phyloP scores from a whole-genome alignment of 2,888 invertebrate species.

The Podabrus alpinus region DNA sequence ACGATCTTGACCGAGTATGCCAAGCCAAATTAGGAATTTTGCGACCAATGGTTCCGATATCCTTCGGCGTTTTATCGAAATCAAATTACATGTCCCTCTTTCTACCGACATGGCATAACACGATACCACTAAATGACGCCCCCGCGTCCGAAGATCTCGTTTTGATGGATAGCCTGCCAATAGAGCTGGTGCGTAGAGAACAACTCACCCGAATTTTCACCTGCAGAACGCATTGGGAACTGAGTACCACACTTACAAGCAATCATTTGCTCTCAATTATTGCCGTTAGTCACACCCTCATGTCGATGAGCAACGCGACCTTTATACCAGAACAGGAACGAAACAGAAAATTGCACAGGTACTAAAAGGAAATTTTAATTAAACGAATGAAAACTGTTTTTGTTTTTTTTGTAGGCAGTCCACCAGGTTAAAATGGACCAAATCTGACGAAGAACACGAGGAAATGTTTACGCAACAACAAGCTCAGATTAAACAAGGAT shows the following conservation, averaged over 20 bases:
- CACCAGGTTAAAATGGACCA: conserved; percentile 69
- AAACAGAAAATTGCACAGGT: conserved; percentile 76
- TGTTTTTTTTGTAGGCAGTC: conserved; percentile 59
- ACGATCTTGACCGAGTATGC: conserved; percentile 91
- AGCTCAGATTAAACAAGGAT: conserved; percentile 94
- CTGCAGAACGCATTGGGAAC: conserved; percentile 91
- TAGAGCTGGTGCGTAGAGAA: conserved; percentile 75
- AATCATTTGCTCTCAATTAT: conserved; percentile 95
- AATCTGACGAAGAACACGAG: conserved; percentile 79
- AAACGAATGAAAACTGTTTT: neutral
- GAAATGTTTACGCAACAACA: conserved; percentile 85
- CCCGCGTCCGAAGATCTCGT: conserved; percentile 35
- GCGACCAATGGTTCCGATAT: conserved; percentile 88
- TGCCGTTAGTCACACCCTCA: conserved; percentile 92
- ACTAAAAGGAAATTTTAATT: neutral
- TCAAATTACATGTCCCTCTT: conserved; percentile 94
- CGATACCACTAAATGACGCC: conserved; percentile 50
- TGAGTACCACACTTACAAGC: conserved; percentile 92
- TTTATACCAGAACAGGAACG: conserved; percentile 89
- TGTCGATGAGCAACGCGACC: conserved; percentile 96
- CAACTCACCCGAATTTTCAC: conserved; percentile 81
- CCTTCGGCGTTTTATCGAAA: conserved; percentile 95
- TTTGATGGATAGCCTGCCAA: conserved; percentile 63
- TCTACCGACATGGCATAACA: conserved; percentile 79
- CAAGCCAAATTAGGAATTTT: conserved; percentile 89